Evolutionary conservation across 92 coral and sea anemone species (phyloP).

Genomic region (Umimayanthus kanabou): DNA sequence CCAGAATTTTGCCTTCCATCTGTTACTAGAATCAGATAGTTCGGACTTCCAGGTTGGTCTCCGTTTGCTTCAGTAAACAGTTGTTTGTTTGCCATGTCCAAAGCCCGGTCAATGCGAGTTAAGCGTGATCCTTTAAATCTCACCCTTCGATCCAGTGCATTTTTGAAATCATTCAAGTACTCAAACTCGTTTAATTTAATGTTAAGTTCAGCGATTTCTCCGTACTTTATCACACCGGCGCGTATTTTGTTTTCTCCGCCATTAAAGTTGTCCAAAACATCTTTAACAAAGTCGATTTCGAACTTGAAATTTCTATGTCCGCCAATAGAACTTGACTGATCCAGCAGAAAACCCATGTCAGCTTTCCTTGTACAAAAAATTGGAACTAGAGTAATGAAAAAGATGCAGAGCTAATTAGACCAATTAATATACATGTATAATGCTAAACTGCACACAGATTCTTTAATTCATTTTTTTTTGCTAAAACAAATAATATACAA

Average conservation of each 20-base stretch:
- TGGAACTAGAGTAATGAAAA: background rate
- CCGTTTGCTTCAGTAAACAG: slow-evolving; percentile 21
- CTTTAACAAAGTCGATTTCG: slow-evolving; percentile 17
- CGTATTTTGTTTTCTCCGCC: background rate
- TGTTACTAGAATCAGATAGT: slow-evolving; percentile 17
- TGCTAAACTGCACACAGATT: background rate
- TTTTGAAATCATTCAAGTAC: background rate
- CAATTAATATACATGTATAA: too few species aligned
- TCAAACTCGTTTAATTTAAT: slow-evolving; percentile 13
- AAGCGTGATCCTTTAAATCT: background rate
- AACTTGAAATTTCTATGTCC: background rate
- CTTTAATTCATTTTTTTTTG: too few species aligned
- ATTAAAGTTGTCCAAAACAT: slow-evolving; percentile 11
- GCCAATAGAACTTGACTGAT: background rate
- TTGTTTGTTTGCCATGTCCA: background rate
- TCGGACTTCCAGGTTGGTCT: background rate
- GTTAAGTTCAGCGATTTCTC: background rate
- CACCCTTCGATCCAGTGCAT: background rate
- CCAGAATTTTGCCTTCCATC: slow-evolving; percentile 16
- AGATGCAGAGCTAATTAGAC: background rate
- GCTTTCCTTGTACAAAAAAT: background rate
- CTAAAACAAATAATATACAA: too few species aligned
- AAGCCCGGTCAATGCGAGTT: slow-evolving; percentile 18
- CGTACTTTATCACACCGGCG: slow-evolving; percentile 7
- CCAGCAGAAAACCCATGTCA: slow-evolving; percentile 18